These are phyloP conservation scores for Epinephelus malabaricus DNA, from an alignment of 2,797 vertebrate species.

Conservation along the genomic window DNA sequence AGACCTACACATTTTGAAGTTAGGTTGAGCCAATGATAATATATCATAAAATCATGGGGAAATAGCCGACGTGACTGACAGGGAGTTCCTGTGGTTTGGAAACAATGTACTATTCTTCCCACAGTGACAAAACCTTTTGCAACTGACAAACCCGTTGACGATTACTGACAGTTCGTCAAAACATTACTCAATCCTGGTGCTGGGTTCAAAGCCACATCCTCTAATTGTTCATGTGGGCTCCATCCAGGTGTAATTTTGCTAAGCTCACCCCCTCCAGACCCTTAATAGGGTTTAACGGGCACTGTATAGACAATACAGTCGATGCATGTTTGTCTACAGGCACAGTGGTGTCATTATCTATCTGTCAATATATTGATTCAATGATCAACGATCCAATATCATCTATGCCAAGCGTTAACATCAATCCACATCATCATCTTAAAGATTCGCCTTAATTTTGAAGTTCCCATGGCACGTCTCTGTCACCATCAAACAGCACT, in stretches of 20 bases:
- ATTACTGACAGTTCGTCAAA: background rate
- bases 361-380: no score
- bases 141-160: background rate
- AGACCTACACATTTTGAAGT: background rate
- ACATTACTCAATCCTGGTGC: background rate
- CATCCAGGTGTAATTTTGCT: background rate
- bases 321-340: background rate
- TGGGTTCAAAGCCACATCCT: background rate
- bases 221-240: background rate
- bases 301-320: background rate
- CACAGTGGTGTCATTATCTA: background rate
- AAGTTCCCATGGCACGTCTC: no score
- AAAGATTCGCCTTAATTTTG: no score
- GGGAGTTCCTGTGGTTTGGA: background rate
- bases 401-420: no score
- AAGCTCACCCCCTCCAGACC: background rate
- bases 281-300: background rate
- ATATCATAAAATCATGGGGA: background rate
- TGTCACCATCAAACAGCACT: no score
- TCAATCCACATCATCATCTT: no score
- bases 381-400: no score
- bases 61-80: background rate
- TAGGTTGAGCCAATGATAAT: background rate
- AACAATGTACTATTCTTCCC: background rate
- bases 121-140: constrained; percentile 1